phyloP scores from a whole-genome alignment of 2,888 invertebrate genomes.

The Hecatera dysodea region DNA sequence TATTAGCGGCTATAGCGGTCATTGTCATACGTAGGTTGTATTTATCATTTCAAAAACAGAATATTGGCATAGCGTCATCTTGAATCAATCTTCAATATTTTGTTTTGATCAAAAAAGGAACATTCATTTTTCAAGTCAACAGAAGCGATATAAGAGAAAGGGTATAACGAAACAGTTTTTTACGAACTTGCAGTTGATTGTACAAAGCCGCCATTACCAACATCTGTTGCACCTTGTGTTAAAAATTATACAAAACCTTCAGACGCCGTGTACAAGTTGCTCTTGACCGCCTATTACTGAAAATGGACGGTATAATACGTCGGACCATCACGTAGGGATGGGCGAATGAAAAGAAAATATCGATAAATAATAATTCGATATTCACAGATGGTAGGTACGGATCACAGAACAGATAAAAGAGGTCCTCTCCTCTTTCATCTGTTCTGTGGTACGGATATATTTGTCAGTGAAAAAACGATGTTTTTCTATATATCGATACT shows the following conservation, averaged over 20 bases:
- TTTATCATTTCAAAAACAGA: background rate
- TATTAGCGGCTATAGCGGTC: background rate
- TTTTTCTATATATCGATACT: too few species aligned
- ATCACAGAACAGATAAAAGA: too few species aligned
- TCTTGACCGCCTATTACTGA: constrained; percentile 51
- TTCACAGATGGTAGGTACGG: too few species aligned
- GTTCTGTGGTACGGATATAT: too few species aligned
- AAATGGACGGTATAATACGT: constrained; percentile 37
- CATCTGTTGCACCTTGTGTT: constrained; percentile 28
- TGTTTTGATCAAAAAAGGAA: background rate
- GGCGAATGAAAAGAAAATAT: background rate
- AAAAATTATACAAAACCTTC: constrained; percentile 49
- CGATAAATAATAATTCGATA: background rate
- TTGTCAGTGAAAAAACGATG: too few species aligned
- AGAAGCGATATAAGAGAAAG: background rate
- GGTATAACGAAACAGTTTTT: background rate
- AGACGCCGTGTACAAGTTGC: constrained; percentile 35
- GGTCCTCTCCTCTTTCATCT: too few species aligned
- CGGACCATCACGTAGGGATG: constrained; percentile 16
- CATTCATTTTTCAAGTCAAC: too few species aligned
- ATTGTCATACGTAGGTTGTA: background rate
- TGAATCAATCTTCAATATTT: background rate
- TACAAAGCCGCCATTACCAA: constrained; percentile 12
- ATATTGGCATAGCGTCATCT: background rate
- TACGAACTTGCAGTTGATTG: background rate